Conservation (phyloP, 2,113 vertebrate genomes). For the Oceanites oceanicus region DNA sequence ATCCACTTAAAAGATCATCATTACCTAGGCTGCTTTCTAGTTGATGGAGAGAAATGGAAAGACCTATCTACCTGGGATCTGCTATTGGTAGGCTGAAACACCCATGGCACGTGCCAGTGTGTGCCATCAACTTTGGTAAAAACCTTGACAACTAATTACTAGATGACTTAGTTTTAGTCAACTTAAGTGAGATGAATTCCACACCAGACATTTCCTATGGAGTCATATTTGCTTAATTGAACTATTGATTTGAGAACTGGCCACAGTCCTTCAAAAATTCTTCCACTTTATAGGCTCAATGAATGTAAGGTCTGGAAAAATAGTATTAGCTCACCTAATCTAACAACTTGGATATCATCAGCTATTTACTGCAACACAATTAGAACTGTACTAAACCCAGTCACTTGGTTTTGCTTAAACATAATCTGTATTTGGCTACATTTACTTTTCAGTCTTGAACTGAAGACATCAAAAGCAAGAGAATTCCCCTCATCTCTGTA, state of each 20-base stretch:
- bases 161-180: neutral
- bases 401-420: neutral
- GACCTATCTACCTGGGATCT: neutral
- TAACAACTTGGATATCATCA: neutral
- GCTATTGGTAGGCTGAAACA: neutral
- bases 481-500: neutral
- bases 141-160: neutral
- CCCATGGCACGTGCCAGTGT: accelerated
- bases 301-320: neutral
- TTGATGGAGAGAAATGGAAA: neutral
- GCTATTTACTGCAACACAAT: neutral
- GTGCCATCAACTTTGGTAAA: neutral
- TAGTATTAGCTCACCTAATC: neutral
- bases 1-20: neutral
- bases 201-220: neutral
- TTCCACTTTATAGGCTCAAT: neutral
- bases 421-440: neutral
- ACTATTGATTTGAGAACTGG: neutral
- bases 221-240: neutral
- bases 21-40: neutral
- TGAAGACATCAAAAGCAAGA: neutral
- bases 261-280: neutral
- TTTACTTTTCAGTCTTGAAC: neutral
- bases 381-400: neutral
- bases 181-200: neutral